These are phyloP conservation scores for Heliconius melpomene DNA, from an alignment of 1,140 invertebrate genomes.

Conservation along the genomic window DNA sequence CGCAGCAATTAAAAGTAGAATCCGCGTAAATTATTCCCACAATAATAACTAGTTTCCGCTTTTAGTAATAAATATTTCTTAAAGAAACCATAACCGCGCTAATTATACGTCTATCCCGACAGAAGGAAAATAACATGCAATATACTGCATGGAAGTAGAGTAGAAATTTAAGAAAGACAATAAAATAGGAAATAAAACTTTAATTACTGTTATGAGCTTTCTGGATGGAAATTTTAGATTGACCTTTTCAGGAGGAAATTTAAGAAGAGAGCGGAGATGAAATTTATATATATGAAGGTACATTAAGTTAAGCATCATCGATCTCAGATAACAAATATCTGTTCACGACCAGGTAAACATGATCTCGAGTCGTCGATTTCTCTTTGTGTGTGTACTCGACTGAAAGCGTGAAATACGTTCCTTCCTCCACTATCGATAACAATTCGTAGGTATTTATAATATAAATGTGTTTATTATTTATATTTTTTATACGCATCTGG, in stretches of 20 bases:
- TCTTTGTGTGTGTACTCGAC: conserved; percentile 35
- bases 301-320: conserved; percentile 17
- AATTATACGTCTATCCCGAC: not conserved
- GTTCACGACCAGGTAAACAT: conserved; percentile 33
- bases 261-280: not conserved
- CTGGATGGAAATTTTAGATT: not conserved
- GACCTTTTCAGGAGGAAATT: not conserved
- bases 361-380: conserved; percentile 36
- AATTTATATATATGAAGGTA: not conserved
- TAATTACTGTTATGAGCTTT: not conserved
- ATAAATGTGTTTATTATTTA: not conserved
- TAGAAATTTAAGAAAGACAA: not conserved
- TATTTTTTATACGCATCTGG: too few species aligned
- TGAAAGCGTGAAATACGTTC: conserved; percentile 37
- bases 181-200: not conserved
- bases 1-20: not conserved
- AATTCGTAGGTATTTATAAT: not conserved
- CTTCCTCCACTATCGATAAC: conserved; percentile 16
- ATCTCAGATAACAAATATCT: conserved; percentile 15
- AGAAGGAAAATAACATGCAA: not conserved
- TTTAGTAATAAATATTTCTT: too few species aligned
- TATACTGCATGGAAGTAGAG: not conserved
- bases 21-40: not conserved
- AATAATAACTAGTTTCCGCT: too few species aligned
- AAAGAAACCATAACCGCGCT: too few species aligned